Evolutionary conservation across 2,888 invertebrate species (phyloP), one percentile per base, ranked within the genome.

Genomic region (Apamea epomidion): DNA sequence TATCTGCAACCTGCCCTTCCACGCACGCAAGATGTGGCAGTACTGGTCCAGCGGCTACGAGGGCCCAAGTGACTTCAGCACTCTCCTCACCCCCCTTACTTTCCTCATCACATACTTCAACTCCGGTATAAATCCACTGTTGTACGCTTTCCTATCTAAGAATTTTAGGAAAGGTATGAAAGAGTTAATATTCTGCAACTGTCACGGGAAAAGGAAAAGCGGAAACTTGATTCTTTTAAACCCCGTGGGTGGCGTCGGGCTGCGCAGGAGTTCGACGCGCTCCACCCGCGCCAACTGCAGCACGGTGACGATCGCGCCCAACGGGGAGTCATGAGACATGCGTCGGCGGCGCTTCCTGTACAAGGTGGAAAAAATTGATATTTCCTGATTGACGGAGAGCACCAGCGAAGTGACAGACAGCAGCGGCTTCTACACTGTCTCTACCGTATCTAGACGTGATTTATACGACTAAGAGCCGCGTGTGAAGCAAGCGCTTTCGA

Each of bases 101-200:
- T 99, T 98, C 95, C 97, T 99, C 83, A 97, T 99, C 89, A 98
- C 99, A 68, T 99, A 99, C 94, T 98, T 98, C 95, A 99, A 99
- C 97, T 99, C 99, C 32, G 99, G 98, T 72, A 98, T 99, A 85
- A 99, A 99, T 95, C 99, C 99, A 0, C 96, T 99, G 75, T 97
- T 99, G 16, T 99, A 99, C 95, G 99, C 99, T 7, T 98, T 99
- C 93, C 97, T 99, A 76, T 98, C 98, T 8, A 98, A 98, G 84
- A 98, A 98, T 92, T 99, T 99, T 94, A 97, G 98, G 77, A 98
- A 98, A 92, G 99, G 99, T 37, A 98, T 99, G 98, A 97, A 98
- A 83, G 99, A 99, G 94, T 97, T 99, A 45, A 94, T 99, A 60
- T 97, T 98, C 83, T 98, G 98, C 92, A 96, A 94, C 78, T 95